Conservation (phyloP, 2,888 invertebrate genomes). For the Lathronympha strigana region DNA sequence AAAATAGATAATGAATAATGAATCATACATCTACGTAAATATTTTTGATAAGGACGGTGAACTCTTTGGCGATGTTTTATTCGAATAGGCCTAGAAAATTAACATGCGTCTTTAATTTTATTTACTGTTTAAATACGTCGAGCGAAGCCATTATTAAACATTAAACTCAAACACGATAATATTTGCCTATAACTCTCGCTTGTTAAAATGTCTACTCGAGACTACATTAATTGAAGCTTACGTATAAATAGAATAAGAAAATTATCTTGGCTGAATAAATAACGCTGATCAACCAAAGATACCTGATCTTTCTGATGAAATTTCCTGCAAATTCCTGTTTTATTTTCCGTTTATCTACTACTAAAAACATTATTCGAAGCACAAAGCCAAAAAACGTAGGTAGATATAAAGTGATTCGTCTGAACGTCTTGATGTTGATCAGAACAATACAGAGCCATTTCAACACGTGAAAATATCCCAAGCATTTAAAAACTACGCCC, state of each 20-base stretch:
- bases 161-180: too few species aligned
- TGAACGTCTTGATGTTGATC: slow-evolving; percentile 1
- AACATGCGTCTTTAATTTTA: too few species aligned
- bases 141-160: too few species aligned
- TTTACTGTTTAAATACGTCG: too few species aligned
- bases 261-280: too few species aligned
- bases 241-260: too few species aligned
- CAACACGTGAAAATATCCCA: slow-evolving; percentile 19
- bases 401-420: background rate
- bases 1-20: slow-evolving; percentile 16
- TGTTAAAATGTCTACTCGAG: too few species aligned
- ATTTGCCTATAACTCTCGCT: too few species aligned
- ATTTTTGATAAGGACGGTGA: slow-evolving; percentile 33
- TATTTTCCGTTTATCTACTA: background rate
- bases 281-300: too few species aligned
- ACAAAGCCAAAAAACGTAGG: slow-evolving; percentile 1
- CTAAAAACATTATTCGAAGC: background rate
- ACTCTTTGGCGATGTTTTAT: slow-evolving; percentile 8
- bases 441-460: background rate
- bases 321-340: background rate
- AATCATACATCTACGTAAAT: slow-evolving; percentile 23
- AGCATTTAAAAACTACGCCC: slow-evolving; percentile 25
- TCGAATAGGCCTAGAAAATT: too few species aligned
- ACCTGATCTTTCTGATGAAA: too few species aligned
- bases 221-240: too few species aligned